Base-by-base conservation (phyloP, 1,140 invertebrate species). In the Drosophila varians region DNA sequence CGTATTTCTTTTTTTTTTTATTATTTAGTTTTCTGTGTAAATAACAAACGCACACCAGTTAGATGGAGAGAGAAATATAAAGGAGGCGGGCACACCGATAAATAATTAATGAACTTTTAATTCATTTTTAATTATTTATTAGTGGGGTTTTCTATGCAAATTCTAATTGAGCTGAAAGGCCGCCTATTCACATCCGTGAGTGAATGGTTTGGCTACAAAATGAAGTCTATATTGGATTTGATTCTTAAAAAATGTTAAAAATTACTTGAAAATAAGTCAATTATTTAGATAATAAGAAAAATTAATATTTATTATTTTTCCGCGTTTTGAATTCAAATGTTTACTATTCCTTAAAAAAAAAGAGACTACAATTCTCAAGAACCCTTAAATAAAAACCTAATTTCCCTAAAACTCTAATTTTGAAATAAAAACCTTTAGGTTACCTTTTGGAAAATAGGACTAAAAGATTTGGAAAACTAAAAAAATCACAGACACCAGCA, bases 101-200 rank as follows among this genome's bases (percentile, higher is more conserved):
- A 43, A 84, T 84, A 65, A 86, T 76, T 84, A 84, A 84, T 84
- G 79, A 80, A 76, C 68, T 79, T 51, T 80, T 84, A 86, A 84
- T 86, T 80, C 68, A 68, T 86, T 86, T 84, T 73, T 84, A 84
- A 84, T 84, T 68, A 76, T 80, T 75, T 76, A 53, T 64, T 53
- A 54, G 36, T 38, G n/a, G 68, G 49, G 21, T 42, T 71, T 49
- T 52, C 14, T 72, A 62, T 72, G 48, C 48, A 53, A 72, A 72
- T 72, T 62, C 31, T 49, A 52, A 73, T 46, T 38, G 43, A 53
- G 16, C 18, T 18, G 16, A 5, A 2, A 6, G 3, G 14, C 45
- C 38, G 12, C 34, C 40, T 19, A 8, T 57, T 70, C 65, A 25
- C 36, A 66, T 66, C 64, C 64, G 64, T 42, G 40, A 46, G 5